phyloP scores from a whole-genome alignment of 2,113 vertebrate species.

The Brienomyrus longianalis region DNA sequence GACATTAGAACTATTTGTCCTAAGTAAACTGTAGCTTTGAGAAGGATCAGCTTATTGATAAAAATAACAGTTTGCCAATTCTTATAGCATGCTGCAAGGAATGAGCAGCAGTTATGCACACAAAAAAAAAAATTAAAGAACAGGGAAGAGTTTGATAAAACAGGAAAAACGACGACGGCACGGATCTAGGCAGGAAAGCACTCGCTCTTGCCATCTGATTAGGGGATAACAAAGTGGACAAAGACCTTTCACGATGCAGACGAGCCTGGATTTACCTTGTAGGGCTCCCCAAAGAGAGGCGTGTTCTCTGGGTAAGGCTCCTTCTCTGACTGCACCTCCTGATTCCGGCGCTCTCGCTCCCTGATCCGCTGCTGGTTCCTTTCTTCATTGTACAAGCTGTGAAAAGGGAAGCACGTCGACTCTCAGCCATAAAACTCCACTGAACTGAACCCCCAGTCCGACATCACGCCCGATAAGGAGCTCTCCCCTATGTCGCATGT shows the following conservation, averaged over 20 bases:
- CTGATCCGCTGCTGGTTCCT: conserved; percentile 81
- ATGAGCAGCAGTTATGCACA: not conserved
- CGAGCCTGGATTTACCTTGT: conserved; percentile 70
- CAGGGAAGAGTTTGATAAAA: not conserved
- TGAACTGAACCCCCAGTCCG: not conserved
- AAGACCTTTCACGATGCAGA: not conserved
- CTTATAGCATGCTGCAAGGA: not conserved
- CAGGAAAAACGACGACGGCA: not conserved
- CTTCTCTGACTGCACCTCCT: conserved; percentile 72
- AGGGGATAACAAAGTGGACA: not conserved
- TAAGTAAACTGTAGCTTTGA: not conserved
- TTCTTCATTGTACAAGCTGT: conserved; percentile 76
- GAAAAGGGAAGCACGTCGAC: conserved; percentile 20
- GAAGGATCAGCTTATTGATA: not conserved
- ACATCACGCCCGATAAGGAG: not conserved
- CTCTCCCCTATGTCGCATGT: not conserved
- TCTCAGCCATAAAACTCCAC: not conserved
- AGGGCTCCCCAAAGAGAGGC: conserved; percentile 84
- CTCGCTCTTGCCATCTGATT: not conserved
- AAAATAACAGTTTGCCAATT: not conserved
- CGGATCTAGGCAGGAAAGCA: not conserved
- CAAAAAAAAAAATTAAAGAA: not conserved
- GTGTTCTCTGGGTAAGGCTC: conserved; percentile 59
- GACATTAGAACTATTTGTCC: not conserved
- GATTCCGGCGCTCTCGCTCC: conserved; percentile 79